A percentile compares a stretch with the other conserved stretches of the same genome.
These are phyloP conservation scores for Galleria mellonella DNA, from an alignment of 1,140 invertebrate species.

Conservation along the genomic window DNA sequence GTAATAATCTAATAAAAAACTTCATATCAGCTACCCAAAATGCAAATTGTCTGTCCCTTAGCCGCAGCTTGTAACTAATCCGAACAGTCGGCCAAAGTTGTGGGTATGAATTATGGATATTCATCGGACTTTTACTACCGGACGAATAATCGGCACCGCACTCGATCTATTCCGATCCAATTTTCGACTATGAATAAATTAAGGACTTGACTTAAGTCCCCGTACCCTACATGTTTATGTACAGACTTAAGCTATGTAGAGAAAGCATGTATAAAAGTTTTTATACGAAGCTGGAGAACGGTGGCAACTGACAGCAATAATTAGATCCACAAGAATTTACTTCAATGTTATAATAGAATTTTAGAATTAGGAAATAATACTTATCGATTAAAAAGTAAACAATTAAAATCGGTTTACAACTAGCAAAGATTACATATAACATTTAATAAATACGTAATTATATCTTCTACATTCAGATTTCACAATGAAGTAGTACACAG, in stretches of 20 bases:
- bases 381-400: too few species aligned
- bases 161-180: conserved; percentile 22
- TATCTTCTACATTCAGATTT: too few species aligned
- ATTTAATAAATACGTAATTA: too few species aligned
- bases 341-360: too few species aligned
- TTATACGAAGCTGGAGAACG: too few species aligned
- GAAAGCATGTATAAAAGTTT: too few species aligned
- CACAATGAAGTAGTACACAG: too few species aligned
- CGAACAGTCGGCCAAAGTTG: conserved; percentile 14
- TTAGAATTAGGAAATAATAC: too few species aligned
- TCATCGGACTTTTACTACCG: conserved; percentile 16
- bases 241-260: conserved; percentile 2
- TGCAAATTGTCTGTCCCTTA: conserved; percentile 12
- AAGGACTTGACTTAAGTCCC: conserved; percentile 19
- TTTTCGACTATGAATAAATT: conserved; percentile 51
- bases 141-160: conserved; percentile 17
- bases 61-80: conserved; percentile 13
- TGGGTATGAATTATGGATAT: conserved; percentile 25
- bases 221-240: neutral
- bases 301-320: too few species aligned
- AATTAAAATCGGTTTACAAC: too few species aligned
- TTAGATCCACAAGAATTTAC: too few species aligned
- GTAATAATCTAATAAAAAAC: conserved; percentile 19
- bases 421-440: too few species aligned
- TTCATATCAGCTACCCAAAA: conserved; percentile 12